Base-by-base conservation (phyloP, 2,797 vertebrate species). In the Limosa lapponica region DNA sequence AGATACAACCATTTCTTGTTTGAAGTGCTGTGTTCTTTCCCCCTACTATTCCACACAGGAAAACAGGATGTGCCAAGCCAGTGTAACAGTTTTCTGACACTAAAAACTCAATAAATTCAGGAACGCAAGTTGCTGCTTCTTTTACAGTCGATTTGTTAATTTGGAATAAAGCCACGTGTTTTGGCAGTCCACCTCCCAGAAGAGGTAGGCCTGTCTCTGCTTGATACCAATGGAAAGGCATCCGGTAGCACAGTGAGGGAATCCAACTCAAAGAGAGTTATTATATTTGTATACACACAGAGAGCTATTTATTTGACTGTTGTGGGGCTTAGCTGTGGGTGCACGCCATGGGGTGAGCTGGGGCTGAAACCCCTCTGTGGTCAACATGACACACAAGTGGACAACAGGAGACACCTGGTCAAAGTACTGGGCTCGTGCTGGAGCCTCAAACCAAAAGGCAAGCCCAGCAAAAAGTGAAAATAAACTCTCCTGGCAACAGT, bases 311-410 rank as follows among this genome's bases (percentile, higher is more conserved):
- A 52, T 70, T 71, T 43, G 15, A 67, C 44, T 74, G 32, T 16
- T 69, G 48, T 43, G 58, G 39, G 51, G 39, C 55, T 80, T 19
- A n/a, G 59, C 48, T 82, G 7, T 41, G 61, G 16, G 36, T 23
- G 48, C n/a, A 54, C 0, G 3, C 6, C n/a, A 27, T 6, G 30
- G 61, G 54, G 18, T 0, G 3, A 82, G 24, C 32, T 48, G 55
- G 24, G 55, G 77, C 46, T 27, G 39, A 87, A 92, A 65, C 7
- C 13, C 23, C n/a, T 34, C 46, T 0, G 0, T 20, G 44, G 41
- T 37, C 5, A 0, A 13, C 0, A 0, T 13, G 55, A 75, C 0
- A 3, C 5, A 3, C 16, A 51, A 64, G 17, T 7, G 10, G 39
- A 65, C n/a, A 71, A 49, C 20, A 34, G 43, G 49, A 84, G 66